Evolutionary conservation across 2,113 vertebrate genomes (phyloP), one percentile per base, ranked within the genome.

Genomic region (Poeciliopsis prolifica): DNA sequence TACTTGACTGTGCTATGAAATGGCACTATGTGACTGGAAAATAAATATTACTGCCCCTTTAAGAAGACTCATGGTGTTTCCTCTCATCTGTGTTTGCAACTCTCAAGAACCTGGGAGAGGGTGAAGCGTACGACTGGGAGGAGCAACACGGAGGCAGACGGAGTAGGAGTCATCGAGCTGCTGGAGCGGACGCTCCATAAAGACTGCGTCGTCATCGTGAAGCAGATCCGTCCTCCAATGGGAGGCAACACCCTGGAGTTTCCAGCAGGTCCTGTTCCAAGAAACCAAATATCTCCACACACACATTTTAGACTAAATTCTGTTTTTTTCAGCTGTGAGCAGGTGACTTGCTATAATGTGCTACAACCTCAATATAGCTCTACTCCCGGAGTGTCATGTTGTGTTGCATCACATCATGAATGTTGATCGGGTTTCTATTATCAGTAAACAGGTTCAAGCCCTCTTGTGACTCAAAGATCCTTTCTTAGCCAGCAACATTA

Each of bases 201-300:
- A 0, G 98, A 99, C 86, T 99, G 97, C n/a, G 72, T 99, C 3
- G 96, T 99, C 78, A 92, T 99, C 85, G 96, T 99, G 82, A 99
- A 98, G 88, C 98, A 99, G 93, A 99, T 99, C 83, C 94, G 3
- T 29, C 1, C 29, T 29, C 29, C 29, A 29, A 29, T 29, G 1
- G 29, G 2, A 29, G 29, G 29, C 29, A 29, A 29, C 29, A 29
- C 29, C 29, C 29, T 29, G 29, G 29, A 29, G 29, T 29, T 29
- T 80, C 98, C 98, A 73, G 98, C 98, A 93, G 98, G 98, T 99
- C 24, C 15, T 31, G 3, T 26, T 73, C 19, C 15, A 5, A 51
- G 40, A 12, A 42, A 42, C 40, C 3, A 42, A 42, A 42, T 42
- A 13, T 13, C 40, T 42, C 12, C 30, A 42, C 11, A 42, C 11